These are phyloP conservation scores for Trogon melanurus DNA, from an alignment of 2,113 vertebrate genomes.

Conservation along the genomic window DNA sequence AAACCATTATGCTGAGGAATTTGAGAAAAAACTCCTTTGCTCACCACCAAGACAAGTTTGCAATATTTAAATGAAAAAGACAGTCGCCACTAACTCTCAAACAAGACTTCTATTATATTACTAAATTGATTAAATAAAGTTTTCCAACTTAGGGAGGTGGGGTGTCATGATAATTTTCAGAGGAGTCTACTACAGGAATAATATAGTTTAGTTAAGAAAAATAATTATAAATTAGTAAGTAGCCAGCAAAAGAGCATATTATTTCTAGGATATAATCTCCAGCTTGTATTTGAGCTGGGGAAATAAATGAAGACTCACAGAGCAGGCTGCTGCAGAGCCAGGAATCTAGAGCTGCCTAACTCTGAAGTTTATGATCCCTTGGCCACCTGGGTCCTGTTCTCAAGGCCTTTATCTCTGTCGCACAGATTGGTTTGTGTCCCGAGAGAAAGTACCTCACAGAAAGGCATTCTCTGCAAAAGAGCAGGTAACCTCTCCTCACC, in stretches of 20 bases:
- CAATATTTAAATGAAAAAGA: background rate
- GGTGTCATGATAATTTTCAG: background rate
- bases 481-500: background rate
- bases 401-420: background rate
- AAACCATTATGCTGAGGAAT: background rate
- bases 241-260: background rate
- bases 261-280: background rate
- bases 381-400: background rate
- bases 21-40: background rate
- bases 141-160: background rate
- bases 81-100: background rate
- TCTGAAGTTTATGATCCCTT: background rate
- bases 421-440: accelerated
- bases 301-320: background rate
- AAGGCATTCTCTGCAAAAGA: background rate
- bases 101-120: background rate
- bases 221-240: background rate
- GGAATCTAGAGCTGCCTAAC: background rate
- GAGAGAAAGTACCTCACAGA: too few species aligned
- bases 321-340: background rate
- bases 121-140: background rate
- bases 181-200: background rate
- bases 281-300: background rate
- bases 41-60: background rate
- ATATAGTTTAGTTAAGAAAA: background rate